Percentiles rank a stretch among this genome's conserved stretches.
phyloP scores from a whole-genome alignment of 2,797 vertebrate genomes.

The Rhinella marina region DNA sequence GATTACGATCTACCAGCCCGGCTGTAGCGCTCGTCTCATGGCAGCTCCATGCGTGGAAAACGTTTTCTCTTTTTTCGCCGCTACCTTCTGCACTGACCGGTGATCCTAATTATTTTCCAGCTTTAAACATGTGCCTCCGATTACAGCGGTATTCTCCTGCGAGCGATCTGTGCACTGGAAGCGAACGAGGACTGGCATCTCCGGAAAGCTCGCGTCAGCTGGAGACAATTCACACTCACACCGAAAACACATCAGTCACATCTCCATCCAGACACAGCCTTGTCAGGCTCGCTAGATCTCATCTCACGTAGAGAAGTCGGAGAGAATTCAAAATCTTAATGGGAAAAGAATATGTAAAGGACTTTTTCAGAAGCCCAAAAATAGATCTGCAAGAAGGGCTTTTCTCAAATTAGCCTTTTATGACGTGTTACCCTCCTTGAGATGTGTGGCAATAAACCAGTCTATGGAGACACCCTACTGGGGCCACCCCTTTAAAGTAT shows the following conservation, averaged over 20 bases:
- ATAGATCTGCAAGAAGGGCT: background rate
- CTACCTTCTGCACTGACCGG: background rate
- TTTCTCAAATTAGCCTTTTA: too few relatives aligned
- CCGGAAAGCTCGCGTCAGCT: background rate
- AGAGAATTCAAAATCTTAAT: background rate
- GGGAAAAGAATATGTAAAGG: background rate
- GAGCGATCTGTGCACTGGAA: background rate
- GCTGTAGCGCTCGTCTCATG: too few relatives aligned
- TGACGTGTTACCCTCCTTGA: too few relatives aligned
- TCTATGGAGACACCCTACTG: too few relatives aligned
- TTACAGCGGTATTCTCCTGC: conserved; percentile 20
- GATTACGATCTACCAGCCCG: background rate
- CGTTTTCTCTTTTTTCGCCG: background rate
- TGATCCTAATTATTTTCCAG: conserved; percentile 3
- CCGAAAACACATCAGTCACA: background rate
- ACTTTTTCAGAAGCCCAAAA: background rate
- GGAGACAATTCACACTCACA: background rate
- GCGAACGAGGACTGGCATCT: background rate
- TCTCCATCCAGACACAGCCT: background rate
- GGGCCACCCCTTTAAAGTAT: too few relatives aligned
- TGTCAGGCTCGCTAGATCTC: background rate
- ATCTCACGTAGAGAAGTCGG: background rate
- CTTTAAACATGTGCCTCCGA: conserved; percentile 4
- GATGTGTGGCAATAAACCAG: too few relatives aligned
- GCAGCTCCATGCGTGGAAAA: background rate